Base-by-base conservation (phyloP, 2,797 vertebrate genomes). In the Fringilla coelebs region DNA sequence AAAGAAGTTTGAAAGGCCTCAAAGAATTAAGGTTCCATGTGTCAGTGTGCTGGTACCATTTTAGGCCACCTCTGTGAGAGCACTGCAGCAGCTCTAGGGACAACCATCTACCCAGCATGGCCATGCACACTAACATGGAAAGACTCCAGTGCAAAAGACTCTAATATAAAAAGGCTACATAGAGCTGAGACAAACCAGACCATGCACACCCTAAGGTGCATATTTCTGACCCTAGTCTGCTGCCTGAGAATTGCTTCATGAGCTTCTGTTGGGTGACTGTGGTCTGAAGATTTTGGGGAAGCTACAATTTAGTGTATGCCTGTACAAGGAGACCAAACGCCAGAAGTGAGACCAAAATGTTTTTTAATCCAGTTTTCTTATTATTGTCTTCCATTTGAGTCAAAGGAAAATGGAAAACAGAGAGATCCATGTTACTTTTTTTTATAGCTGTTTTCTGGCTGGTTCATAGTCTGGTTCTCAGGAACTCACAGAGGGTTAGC, bases 331-430 rank as follows among this genome's bases (percentile, higher is more conserved):
- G 58, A 36, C 15, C 13, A 89, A 89, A 78, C n/a, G 21, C 36
- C 51, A 52, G 51, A 78, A 55, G 4, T 73, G 29, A 29, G 43
- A 65, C 46, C 34, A 31, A 91, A 95, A 48, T 2, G 48, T 54
- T 84, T 76, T 86, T 76, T 25, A 88, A 92, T 74, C 31, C 11
- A 58, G 6, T 89, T 89, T 96, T 88, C 34, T 62, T 79, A 43
- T 81, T 89, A 78, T 52, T 88, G 57, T 38, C 76, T 86, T 92
- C 43, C 36, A 77, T 22, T 78, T 66, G 20, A 77, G 43, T 78
- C 72, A 86, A 90, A 92, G 49, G 20, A 52, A 90, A 94, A 90
- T 67, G 28, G 51, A 93, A 95, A 96, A 91, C 66, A 91, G 46
- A 81, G 51, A 66, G 24, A 34, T 61, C 87, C 60, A 11, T 26